phyloP scores from a whole-genome alignment of 2,888 invertebrate genomes.

The Eupithecia tripunctaria region DNA sequence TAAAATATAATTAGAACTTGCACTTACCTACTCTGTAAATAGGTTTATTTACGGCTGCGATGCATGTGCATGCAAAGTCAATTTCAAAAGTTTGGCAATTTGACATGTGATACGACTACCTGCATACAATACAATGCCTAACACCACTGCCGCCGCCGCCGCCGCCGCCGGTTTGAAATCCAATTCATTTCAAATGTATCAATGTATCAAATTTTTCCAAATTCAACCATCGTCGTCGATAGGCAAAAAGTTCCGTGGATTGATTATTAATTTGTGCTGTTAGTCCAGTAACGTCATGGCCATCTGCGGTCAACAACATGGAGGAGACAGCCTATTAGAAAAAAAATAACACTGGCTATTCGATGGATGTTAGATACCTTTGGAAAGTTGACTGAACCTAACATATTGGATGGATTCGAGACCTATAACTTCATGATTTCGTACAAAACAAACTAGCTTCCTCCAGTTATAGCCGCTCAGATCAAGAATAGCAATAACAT shows the following conservation, averaged over 20 bases:
- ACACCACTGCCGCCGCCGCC: neutral
- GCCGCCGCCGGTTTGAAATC: neutral
- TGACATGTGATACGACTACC: neutral
- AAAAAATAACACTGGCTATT: neutral
- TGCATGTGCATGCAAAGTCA: neutral
- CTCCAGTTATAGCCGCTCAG: neutral
- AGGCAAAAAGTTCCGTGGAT: neutral
- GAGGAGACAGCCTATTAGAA: neutral
- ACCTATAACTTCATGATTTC: neutral
- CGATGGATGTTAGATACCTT: neutral
- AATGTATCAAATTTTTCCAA: neutral
- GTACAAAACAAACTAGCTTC: neutral
- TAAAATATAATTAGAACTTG: slow-evolving; percentile 63
- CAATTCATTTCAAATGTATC: neutral
- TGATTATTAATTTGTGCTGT: neutral
- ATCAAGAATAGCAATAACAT: neutral
- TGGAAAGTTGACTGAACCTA: neutral
- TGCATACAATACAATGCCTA: neutral
- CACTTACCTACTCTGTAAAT: slow-evolving; percentile 39
- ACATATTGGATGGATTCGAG: neutral
- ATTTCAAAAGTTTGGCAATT: neutral
- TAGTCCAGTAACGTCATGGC: neutral
- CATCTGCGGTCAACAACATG: neutral
- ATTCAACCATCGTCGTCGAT: neutral
- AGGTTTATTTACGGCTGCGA: neutral